Conservation (phyloP, 2,113 vertebrate species). For the Theropithecus gelada region DNA sequence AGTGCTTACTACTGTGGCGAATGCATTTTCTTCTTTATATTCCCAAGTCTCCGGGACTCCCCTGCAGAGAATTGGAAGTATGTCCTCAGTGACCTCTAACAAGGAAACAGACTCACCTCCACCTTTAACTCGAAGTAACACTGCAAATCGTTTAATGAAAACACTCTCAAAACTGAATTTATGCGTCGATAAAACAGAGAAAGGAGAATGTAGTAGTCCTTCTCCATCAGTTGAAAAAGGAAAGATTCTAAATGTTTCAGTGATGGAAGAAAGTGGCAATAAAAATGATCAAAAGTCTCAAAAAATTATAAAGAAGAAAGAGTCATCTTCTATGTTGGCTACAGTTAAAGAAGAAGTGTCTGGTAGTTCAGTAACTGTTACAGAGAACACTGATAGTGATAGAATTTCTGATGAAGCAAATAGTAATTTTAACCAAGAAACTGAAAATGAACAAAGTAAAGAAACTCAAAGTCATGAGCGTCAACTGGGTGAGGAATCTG, state of each 20-base stretch:
- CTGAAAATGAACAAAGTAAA: slow-evolving; percentile 56
- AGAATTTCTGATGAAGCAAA: slow-evolving; percentile 56
- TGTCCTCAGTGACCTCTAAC: slow-evolving; percentile 83
- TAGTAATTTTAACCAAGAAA: slow-evolving; percentile 21
- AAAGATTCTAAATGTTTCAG: slow-evolving; percentile 54
- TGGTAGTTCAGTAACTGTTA: slow-evolving; percentile 48
- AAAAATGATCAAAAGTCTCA: slow-evolving; percentile 81
- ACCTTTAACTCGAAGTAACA: slow-evolving; percentile 88
- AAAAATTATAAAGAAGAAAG: slow-evolving; percentile 91
- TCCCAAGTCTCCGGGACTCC: slow-evolving; percentile 96
- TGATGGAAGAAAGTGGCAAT: slow-evolving; percentile 78
- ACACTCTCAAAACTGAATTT: slow-evolving; percentile 91
- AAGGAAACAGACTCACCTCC: slow-evolving; percentile 83
- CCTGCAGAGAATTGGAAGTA: slow-evolving; percentile 90
- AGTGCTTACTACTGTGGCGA: slow-evolving; percentile 97
- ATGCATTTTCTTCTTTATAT: slow-evolving; percentile 97
- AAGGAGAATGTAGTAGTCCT: slow-evolving; percentile 62
- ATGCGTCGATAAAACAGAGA: slow-evolving; percentile 74
- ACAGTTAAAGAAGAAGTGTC: slow-evolving; percentile 92
- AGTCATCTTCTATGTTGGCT: slow-evolving; percentile 84
- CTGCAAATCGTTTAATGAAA: slow-evolving; percentile 92
- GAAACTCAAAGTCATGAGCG: slow-evolving; percentile 57
- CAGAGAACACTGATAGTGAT: neutral
- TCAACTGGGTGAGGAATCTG: slow-evolving; percentile 58
- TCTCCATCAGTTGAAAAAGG: slow-evolving; percentile 76